These are phyloP conservation scores for Lathamus discolor DNA, from an alignment of 2,113 vertebrate genomes.

Conservation along the genomic window DNA sequence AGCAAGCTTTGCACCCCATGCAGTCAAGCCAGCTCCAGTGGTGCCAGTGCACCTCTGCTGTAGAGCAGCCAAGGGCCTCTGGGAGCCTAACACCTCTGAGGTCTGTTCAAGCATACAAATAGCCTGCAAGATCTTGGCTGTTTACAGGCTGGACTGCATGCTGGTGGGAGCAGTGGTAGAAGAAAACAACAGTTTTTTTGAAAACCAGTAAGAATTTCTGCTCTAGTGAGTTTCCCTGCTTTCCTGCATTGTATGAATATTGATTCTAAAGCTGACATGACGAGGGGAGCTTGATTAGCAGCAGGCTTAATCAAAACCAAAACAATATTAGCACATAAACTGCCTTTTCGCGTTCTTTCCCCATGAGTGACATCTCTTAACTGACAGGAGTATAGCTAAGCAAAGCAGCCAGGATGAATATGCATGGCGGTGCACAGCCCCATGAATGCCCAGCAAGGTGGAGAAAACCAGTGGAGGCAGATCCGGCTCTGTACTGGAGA, in stretches of 20 bases:
- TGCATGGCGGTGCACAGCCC: not conserved
- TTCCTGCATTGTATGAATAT: constrained; percentile 49
- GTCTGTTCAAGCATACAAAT: not conserved
- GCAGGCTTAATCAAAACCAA: constrained; percentile 51
- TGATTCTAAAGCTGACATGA: constrained; percentile 34
- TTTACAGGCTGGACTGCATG: not conserved
- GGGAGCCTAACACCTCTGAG: not conserved
- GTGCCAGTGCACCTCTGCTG: not conserved
- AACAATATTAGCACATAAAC: constrained; percentile 48
- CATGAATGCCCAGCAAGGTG: not conserved
- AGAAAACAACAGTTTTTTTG: not conserved
- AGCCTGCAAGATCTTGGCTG: not conserved
- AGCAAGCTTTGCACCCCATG: not conserved
- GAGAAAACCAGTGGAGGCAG: constrained; percentile 23
- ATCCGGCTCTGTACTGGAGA: not conserved
- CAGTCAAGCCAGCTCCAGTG: no score
- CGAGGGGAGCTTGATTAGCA: constrained; percentile 34
- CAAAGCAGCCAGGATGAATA: constrained; percentile 58
- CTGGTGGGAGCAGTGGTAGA: not conserved
- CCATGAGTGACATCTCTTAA: constrained; percentile 43
- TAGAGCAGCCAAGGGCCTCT: not conserved
- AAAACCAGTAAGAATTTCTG: not conserved
- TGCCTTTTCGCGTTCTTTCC: constrained; percentile 54
- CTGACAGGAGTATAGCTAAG: constrained; percentile 52
- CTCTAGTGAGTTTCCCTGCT: not conserved